Conservation (phyloP, 2,113 vertebrate species). For the Mormyrus lacerda region DNA sequence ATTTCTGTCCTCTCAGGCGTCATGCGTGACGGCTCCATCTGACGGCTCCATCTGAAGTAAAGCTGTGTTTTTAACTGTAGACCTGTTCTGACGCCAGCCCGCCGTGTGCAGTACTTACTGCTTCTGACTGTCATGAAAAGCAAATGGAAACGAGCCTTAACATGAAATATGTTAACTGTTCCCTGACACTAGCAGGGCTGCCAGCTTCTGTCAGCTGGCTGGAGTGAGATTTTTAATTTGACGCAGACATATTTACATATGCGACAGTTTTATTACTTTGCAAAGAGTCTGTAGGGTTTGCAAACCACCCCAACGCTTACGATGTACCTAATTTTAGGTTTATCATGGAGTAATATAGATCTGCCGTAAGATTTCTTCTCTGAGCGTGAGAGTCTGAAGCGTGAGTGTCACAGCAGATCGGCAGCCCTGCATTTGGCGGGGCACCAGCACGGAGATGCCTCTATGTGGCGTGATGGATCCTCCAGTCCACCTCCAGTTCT, state of each 20-base stretch:
- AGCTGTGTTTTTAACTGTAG: neutral
- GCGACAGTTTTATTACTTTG: neutral
- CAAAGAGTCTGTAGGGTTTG: neutral
- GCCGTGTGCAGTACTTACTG: neutral
- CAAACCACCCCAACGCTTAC: neutral
- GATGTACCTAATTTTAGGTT: neutral
- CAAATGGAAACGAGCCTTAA: neutral
- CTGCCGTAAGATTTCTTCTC: neutral
- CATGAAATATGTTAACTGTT: neutral
- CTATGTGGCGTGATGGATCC: neutral
- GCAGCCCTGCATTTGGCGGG: neutral
- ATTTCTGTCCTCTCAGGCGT: neutral
- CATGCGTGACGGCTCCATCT: neutral
- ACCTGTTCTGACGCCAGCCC: neutral
- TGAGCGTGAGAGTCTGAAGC: neutral
- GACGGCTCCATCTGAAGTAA: neutral
- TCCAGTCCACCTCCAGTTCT: neutral
- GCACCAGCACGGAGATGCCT: neutral
- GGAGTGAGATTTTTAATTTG: neutral
- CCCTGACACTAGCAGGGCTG: neutral
- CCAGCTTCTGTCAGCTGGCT: neutral
- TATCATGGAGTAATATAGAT: neutral
- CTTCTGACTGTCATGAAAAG: neutral
- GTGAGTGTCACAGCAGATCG: neutral
- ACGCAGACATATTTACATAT: neutral